Evolutionary conservation across 2,888 invertebrate species (phyloP).

Genomic region (Drosophila hamatofila): DNA sequence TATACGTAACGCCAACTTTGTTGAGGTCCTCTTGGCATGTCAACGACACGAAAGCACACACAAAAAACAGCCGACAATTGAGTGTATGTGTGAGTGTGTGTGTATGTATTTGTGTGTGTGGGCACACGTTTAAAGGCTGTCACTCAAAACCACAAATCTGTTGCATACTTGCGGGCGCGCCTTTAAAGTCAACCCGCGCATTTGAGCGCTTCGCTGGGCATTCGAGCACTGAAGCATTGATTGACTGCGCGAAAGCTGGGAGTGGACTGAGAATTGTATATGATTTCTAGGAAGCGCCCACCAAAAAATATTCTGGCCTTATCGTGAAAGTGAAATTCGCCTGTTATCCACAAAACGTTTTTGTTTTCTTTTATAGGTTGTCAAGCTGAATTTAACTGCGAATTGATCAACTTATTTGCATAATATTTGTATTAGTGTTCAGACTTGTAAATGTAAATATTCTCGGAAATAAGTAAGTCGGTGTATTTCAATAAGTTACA

Average conservation of each 20-base stretch:
- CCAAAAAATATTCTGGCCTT: background rate
- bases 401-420: background rate
- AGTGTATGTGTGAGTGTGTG: slow-evolving; percentile 1
- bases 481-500: background rate
- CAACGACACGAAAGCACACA: slow-evolving; percentile 55
- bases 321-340: background rate
- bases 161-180: slow-evolving; percentile 74
- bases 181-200: slow-evolving; percentile 65
- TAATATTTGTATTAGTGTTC: background rate
- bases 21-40: slow-evolving; percentile 60
- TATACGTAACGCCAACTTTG: slow-evolving; percentile 63
- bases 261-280: slow-evolving; percentile 3
- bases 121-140: slow-evolving; percentile 46
- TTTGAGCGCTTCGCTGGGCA: slow-evolving; percentile 39
- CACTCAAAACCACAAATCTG: slow-evolving; percentile 67
- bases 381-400: background rate
- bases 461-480: background rate
- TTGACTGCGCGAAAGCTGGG: slow-evolving; percentile 44
- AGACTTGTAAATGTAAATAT: background rate
- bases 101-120: slow-evolving; percentile 2
- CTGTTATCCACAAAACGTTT: background rate
- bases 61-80: slow-evolving; percentile 17
- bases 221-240: slow-evolving; percentile 44
- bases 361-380: background rate
- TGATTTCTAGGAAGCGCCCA: background rate